Percentiles rank a stretch among this genome's conserved stretches.
These are phyloP conservation scores for Zaprionus tsacasi DNA, from an alignment of 1,140 invertebrate species.

Conservation along the genomic window DNA sequence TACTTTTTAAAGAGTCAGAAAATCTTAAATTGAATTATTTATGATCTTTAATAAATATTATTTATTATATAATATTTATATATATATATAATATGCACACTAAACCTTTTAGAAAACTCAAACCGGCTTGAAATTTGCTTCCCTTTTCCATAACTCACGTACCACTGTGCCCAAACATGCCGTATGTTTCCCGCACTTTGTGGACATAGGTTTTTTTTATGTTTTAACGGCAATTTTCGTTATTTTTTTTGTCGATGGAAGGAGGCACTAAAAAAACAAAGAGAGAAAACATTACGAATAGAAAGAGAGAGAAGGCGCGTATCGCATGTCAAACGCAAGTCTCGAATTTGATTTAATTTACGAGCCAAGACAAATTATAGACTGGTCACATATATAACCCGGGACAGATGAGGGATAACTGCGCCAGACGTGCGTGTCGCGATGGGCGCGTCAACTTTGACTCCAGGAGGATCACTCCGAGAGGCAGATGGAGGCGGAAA, in stretches of 20 bases:
- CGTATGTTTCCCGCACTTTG: conserved; percentile 18
- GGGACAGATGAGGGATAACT: conserved; percentile 13
- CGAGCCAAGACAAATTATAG: conserved; percentile 72
- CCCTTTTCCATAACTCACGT: neutral
- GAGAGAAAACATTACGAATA: conserved; percentile 30
- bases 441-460: conserved; percentile 64
- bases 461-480: conserved; percentile 6
- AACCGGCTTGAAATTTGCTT: too few relatives aligned
- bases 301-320: conserved; percentile 13
- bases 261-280: conserved; percentile 37
- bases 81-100: too few relatives aligned
- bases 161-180: conserved; percentile 26
- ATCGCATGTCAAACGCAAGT: conserved; percentile 81
- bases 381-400: conserved; percentile 48
- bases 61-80: too few relatives aligned
- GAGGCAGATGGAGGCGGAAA: neutral
- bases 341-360: conserved; percentile 80
- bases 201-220: conserved; percentile 55
- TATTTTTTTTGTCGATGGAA: neutral
- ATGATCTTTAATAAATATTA: too few relatives aligned
- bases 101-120: too few relatives aligned
- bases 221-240: conserved; percentile 72
- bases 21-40: too few relatives aligned
- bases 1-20: too few relatives aligned
- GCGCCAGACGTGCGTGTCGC: conserved; percentile 57